A percentile compares a stretch with the other conserved stretches of the same genome.
These are phyloP conservation scores for Lophius piscatorius DNA, from an alignment of 2,113 vertebrate genomes.

Conservation along the genomic window DNA sequence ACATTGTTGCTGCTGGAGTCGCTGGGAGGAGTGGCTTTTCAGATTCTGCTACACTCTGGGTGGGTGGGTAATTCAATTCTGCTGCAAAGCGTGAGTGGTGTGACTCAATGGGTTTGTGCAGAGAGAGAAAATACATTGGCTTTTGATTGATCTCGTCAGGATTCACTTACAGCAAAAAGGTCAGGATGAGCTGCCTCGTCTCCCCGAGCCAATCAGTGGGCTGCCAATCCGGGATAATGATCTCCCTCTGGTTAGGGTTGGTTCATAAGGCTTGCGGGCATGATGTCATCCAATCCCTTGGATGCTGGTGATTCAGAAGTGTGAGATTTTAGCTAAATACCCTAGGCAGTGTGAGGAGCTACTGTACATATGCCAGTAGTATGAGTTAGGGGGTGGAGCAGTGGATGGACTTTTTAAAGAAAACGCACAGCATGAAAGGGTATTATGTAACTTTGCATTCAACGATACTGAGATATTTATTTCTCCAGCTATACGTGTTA, in stretches of 20 bases:
- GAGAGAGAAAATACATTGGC: constrained; percentile 31
- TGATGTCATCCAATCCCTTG: constrained; percentile 57
- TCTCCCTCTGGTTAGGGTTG: constrained; percentile 64
- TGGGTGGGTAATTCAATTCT: constrained; percentile 65
- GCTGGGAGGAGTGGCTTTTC: constrained; percentile 46
- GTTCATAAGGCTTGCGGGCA: constrained; percentile 44
- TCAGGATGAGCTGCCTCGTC: constrained; percentile 57
- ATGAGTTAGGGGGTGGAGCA: constrained; percentile 31
- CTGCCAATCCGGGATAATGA: constrained; percentile 63
- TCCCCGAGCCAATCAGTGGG: constrained; percentile 62
- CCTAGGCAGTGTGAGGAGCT: constrained; percentile 29
- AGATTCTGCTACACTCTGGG: constrained; percentile 48
- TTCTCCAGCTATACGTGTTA: too few species aligned
- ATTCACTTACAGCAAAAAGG: constrained; percentile 66
- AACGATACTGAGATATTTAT: neutral
- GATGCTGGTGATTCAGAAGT: constrained; percentile 44
- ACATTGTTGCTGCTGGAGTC: constrained; percentile 34
- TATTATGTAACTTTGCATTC: neutral
- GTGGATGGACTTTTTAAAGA: constrained; percentile 6
- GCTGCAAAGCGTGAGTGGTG: constrained; percentile 56
- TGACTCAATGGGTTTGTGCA: constrained; percentile 59
- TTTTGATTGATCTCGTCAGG: constrained; percentile 72
- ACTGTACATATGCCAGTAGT: constrained; percentile 47
- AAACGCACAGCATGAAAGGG: neutral
- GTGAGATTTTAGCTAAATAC: constrained; percentile 37